Percentiles rank a stretch among this genome's conserved stretches.
Conservation (phyloP, 2,113 vertebrate species). For the Notarius quadriscutis region DNA sequence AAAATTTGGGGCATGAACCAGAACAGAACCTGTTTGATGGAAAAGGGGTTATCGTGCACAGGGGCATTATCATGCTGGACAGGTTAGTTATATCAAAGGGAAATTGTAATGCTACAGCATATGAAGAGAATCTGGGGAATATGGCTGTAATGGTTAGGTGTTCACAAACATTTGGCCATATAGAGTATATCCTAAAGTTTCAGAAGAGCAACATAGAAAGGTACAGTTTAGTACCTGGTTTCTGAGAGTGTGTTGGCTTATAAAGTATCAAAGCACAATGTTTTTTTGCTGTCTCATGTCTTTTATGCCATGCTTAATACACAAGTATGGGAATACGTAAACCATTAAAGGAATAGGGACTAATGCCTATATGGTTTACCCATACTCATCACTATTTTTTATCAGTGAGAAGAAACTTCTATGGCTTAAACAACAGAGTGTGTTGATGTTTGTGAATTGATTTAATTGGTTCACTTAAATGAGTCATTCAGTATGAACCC, state of each 20-base stretch:
- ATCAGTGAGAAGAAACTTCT: background rate
- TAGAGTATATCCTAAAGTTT: background rate
- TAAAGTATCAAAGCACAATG: background rate
- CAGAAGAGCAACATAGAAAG: background rate
- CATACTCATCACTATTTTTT: background rate
- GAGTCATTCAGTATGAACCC: conserved; percentile 8
- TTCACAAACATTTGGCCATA: background rate
- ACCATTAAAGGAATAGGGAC: background rate
- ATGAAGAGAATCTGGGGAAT: background rate
- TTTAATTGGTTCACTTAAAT: conserved; percentile 29
- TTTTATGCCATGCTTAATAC: background rate
- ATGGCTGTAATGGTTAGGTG: background rate
- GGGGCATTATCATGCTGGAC: background rate
- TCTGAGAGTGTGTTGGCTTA: background rate
- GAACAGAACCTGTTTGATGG: too few species aligned
- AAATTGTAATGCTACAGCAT: background rate
- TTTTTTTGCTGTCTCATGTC: background rate
- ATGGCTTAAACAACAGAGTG: background rate
- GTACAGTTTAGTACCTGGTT: background rate
- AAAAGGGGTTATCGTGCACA: background rate
- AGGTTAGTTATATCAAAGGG: background rate
- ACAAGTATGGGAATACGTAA: background rate
- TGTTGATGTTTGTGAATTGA: background rate
- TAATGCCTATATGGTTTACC: background rate
- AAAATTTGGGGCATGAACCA: too few species aligned